Percentiles rank a stretch among this genome's conserved stretches.
These are phyloP conservation scores for Catharus minimus DNA, from an alignment of 2,113 vertebrate genomes.

Conservation along the genomic window DNA sequence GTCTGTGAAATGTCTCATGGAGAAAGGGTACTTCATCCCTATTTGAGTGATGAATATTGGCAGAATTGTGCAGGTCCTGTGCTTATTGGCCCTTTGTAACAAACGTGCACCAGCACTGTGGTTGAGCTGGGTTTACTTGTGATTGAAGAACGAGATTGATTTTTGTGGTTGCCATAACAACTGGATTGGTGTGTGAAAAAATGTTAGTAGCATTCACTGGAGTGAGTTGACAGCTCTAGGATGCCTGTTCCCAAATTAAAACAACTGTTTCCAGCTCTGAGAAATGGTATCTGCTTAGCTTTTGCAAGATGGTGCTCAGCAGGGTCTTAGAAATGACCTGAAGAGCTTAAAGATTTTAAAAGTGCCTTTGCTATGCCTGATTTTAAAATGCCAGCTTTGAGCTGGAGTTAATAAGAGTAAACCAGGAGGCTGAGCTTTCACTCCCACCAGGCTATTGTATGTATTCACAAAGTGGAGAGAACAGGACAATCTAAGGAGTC, in stretches of 20 bases:
- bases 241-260: slow-evolving; percentile 65
- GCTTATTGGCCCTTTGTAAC: slow-evolving; percentile 34
- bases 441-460: slow-evolving; percentile 48
- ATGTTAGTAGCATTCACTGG: slow-evolving; percentile 64
- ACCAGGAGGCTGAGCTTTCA: slow-evolving; percentile 39
- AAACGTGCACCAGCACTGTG: not conserved
- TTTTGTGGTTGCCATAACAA: slow-evolving; percentile 75
- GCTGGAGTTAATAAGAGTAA: slow-evolving; percentile 65
- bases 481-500: slow-evolving; percentile 50
- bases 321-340: slow-evolving; percentile 54
- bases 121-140: slow-evolving; percentile 37
- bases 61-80: not conserved
- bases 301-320: slow-evolving; percentile 57
- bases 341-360: slow-evolving; percentile 36
- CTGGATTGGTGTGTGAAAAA: slow-evolving; percentile 69
- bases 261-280: slow-evolving; percentile 68
- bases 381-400: slow-evolving; percentile 68
- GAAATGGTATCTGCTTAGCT: slow-evolving; percentile 66
- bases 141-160: slow-evolving; percentile 66
- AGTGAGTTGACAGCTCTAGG: slow-evolving; percentile 60
- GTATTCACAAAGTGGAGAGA: slow-evolving; percentile 64
- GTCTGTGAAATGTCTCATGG: slow-evolving; percentile 46
- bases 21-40: slow-evolving; percentile 50
- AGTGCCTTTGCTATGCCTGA: slow-evolving; percentile 49
- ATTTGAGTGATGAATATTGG: slow-evolving; percentile 8